Evolutionary conservation across 2,888 invertebrate genomes (phyloP).

Genomic region (Tachina fera): DNA sequence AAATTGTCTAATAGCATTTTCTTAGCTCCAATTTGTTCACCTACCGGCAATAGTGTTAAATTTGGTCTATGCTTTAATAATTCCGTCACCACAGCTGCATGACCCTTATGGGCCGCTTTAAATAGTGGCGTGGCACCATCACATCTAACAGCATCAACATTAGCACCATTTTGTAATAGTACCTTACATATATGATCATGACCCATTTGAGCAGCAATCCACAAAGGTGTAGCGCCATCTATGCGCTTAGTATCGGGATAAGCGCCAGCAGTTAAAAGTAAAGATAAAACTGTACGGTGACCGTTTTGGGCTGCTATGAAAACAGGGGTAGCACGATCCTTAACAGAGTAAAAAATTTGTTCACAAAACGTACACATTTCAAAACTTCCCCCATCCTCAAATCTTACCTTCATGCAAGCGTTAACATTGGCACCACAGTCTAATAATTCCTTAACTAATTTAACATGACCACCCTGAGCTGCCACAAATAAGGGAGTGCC

Average conservation of each 20-base stretch:
- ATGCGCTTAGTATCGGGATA: constrained; percentile 89
- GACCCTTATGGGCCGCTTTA: constrained; percentile 97
- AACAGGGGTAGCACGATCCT: constrained; percentile 96
- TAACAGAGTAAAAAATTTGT: constrained; percentile 53
- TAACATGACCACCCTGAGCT: constrained; percentile 94
- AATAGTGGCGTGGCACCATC: constrained; percentile 97
- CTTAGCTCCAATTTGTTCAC: constrained; percentile 71
- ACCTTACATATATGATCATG: constrained; percentile 91
- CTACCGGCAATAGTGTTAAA: constrained; percentile 91
- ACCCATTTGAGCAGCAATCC: constrained; percentile 98
- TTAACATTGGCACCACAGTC: constrained; percentile 92
- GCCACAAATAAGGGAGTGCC: constrained; percentile 96
- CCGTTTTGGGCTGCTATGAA: constrained; percentile 98
- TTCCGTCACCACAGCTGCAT: constrained; percentile 92
- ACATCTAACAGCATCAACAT: constrained; percentile 91
- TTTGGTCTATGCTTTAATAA: constrained; percentile 92
- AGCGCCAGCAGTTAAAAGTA: constrained; percentile 89
- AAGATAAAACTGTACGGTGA: constrained; percentile 90
- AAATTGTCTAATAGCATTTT: too few species aligned
- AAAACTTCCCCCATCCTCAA: not conserved
- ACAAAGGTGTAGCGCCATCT: constrained; percentile 94
- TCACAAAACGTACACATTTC: not conserved
- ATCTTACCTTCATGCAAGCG: constrained; percentile 90
- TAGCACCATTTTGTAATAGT: constrained; percentile 90
- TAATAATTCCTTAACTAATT: constrained; percentile 93